phyloP scores from a whole-genome alignment of 2,113 vertebrate species.

The Phaethornis superciliosus region DNA sequence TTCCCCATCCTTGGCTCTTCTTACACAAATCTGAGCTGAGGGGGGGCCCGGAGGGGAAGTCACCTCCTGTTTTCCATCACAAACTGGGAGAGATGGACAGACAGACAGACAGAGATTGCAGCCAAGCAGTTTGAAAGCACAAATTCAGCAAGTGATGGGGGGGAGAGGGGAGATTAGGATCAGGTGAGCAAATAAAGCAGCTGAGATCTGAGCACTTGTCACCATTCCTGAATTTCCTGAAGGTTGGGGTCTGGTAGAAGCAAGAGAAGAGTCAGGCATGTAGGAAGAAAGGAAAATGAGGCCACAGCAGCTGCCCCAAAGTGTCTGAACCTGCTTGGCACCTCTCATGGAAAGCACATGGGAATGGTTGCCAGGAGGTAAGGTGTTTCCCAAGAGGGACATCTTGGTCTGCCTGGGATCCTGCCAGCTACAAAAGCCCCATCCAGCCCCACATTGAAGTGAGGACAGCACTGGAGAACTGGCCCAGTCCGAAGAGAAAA shows the following conservation, averaged over 20 bases:
- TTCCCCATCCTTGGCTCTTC: neutral
- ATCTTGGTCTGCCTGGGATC: no score
- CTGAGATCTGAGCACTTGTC: neutral
- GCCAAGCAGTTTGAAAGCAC: rapidly evolving
- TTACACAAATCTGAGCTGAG: neutral
- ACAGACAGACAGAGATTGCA: neutral
- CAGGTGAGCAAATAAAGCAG: neutral
- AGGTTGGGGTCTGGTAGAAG: rapidly evolving
- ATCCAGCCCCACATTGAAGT: rapidly evolving
- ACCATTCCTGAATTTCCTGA: neutral
- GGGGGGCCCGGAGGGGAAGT: neutral
- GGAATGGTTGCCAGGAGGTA: neutral
- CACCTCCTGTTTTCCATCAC: rapidly evolving
- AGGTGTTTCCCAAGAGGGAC: neutral
- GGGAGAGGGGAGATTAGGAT: neutral
- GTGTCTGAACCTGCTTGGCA: neutral
- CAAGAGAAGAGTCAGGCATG: neutral
- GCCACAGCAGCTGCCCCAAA: neutral
- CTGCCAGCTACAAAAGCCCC: neutral
- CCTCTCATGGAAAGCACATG: rapidly evolving
- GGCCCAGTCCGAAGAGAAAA: neutral
- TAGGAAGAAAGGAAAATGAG: neutral
- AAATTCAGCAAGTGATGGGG: neutral
- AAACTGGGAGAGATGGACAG: neutral
- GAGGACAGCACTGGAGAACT: neutral